phyloP scores from a whole-genome alignment of 1,140 invertebrate species.

The Macrocentrus cingulum region DNA sequence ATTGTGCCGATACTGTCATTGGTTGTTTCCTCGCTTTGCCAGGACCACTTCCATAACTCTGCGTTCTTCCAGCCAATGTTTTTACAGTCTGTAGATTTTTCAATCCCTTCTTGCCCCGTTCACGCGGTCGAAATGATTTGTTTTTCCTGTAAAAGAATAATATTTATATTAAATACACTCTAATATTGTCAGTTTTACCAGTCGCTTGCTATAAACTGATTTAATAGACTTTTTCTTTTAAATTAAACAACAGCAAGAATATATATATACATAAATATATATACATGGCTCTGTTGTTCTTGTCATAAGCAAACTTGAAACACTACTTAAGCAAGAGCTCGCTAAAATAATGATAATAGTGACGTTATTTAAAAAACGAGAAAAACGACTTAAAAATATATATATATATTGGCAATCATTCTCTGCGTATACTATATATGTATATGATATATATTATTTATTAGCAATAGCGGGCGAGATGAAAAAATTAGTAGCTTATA shows the following conservation, averaged over 20 bases:
- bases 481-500: constrained; percentile 4
- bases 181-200: too few species aligned
- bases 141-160: constrained; percentile 73
- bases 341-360: background rate
- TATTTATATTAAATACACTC: background rate
- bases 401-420: too few species aligned
- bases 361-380: too few species aligned
- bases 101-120: constrained; percentile 75
- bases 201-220: too few species aligned
- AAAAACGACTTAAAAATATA: too few species aligned
- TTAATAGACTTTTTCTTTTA: too few species aligned
- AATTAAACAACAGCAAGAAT: too few species aligned
- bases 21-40: constrained; percentile 83
- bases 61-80: constrained; percentile 76
- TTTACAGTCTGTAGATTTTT: constrained; percentile 90
- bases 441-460: too few species aligned
- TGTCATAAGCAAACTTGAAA: background rate
- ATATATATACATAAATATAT: too few species aligned
- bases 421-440: too few species aligned
- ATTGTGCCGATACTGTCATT: constrained; percentile 90
- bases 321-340: constrained; percentile 13
- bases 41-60: constrained; percentile 58
- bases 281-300: background rate
- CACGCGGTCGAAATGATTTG: constrained; percentile 82
- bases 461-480: constrained; percentile 9